These are phyloP conservation scores for Gibbula magus DNA, from an alignment of 2,888 invertebrate species.

Conservation along the genomic window DNA sequence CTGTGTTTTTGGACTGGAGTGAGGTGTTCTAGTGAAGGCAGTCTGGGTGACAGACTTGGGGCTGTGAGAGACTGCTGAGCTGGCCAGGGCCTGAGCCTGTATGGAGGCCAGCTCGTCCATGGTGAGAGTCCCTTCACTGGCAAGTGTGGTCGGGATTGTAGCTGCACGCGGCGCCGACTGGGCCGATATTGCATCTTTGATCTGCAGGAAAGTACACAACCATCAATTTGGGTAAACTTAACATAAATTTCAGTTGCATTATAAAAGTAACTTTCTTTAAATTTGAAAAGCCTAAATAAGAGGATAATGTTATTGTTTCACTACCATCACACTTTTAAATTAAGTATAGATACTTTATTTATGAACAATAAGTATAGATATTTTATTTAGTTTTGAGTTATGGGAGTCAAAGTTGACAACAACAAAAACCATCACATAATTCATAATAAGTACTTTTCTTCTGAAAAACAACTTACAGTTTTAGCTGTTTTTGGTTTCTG, in stretches of 20 bases:
- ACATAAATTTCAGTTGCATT: no score
- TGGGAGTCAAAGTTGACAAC: background rate
- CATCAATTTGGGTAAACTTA: no score
- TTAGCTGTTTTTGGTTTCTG: conserved; percentile 68
- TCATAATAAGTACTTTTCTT: background rate
- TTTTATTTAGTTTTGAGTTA: background rate
- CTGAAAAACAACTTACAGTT: conserved; percentile 16
- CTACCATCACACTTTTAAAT: background rate
- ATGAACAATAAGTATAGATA: background rate
- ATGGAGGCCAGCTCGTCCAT: conserved; percentile 37
- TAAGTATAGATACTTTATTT: background rate
- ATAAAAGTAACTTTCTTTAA: background rate
- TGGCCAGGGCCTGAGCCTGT: conserved; percentile 29
- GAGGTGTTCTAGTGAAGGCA: conserved; percentile 1
- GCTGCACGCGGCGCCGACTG: background rate
- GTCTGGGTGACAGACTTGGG: background rate
- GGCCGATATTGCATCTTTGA: conserved; percentile 19
- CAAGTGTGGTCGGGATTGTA: conserved; percentile 43
- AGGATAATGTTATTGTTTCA: background rate
- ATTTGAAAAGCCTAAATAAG: background rate
- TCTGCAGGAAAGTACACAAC: background rate
- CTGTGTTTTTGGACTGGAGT: background rate
- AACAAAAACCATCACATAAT: background rate
- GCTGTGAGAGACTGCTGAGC: conserved; percentile 2
- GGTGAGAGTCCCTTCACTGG: conserved; percentile 43